These are phyloP conservation scores for Pentalonia nigronervosa DNA, from an alignment of 1,140 invertebrate species.

Conservation along the genomic window DNA sequence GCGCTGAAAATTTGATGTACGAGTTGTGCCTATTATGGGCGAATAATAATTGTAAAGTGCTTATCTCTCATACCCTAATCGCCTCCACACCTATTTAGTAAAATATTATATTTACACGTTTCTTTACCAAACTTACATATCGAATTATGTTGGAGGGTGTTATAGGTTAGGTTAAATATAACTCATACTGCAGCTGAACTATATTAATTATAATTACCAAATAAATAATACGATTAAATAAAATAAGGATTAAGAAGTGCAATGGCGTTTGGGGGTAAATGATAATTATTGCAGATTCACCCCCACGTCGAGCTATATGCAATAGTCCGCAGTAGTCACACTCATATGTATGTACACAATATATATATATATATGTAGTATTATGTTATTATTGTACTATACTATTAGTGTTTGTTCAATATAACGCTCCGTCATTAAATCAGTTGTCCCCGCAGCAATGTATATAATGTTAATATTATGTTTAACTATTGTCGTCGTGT, in stretches of 20 bases:
- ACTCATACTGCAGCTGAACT: neutral
- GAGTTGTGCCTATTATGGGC: too few species aligned
- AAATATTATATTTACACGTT: too few species aligned
- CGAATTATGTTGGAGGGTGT: too few species aligned
- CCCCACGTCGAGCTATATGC: neutral
- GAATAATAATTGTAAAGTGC: too few species aligned
- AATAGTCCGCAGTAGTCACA: neutral
- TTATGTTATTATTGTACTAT: neutral
- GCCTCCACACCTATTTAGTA: too few species aligned
- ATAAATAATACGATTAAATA: neutral
- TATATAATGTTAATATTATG: neutral
- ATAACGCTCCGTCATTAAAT: neutral
- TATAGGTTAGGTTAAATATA: too few species aligned
- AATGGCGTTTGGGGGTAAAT: neutral
- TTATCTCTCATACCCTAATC: too few species aligned
- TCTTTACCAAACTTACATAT: too few species aligned
- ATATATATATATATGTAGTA: neutral
- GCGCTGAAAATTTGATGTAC: too few species aligned
- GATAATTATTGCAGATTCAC: neutral
- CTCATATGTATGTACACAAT: neutral
- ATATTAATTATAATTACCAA: neutral
- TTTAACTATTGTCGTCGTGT: neutral
- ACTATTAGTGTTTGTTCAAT: neutral
- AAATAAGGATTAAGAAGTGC: neutral
- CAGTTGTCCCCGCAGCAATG: neutral